These are phyloP conservation scores for Enteromius trimaculatus DNA, from an alignment of 2,797 vertebrate species.

Conservation along the genomic window DNA sequence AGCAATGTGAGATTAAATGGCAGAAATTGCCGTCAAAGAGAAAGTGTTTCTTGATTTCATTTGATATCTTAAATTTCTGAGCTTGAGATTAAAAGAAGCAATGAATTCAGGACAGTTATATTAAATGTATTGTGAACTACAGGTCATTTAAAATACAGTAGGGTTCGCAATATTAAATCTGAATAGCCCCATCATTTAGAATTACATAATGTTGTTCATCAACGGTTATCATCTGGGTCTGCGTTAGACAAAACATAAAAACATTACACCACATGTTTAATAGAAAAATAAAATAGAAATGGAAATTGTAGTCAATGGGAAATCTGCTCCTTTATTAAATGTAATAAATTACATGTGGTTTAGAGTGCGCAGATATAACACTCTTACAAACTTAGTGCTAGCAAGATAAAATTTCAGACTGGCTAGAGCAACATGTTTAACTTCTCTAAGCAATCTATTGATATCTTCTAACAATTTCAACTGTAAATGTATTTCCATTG, in stretches of 20 bases:
- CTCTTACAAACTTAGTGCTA: conserved; percentile 2
- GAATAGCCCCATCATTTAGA: neutral
- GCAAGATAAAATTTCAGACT: neutral
- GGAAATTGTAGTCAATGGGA: neutral
- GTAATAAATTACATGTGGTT: neutral
- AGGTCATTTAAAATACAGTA: conserved; percentile 6
- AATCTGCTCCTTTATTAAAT: neutral
- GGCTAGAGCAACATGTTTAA: neutral
- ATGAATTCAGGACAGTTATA: neutral
- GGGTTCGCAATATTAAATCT: conserved; percentile 3
- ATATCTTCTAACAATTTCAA: neutral
- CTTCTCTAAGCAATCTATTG: neutral
- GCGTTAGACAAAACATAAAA: neutral
- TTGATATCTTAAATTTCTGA: neutral
- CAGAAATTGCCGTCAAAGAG: neutral
- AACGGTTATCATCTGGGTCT: neutral
- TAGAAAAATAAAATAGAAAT: neutral
- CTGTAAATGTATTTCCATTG: neutral
- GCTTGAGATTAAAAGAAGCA: neutral
- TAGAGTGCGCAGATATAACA: neutral
- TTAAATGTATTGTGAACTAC: neutral
- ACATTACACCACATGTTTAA: neutral
- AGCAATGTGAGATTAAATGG: neutral
- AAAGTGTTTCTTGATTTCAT: neutral
- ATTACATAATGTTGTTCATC: neutral